phyloP scores from a whole-genome alignment of 2,797 vertebrate species.

The Neomorphus geoffroyi region DNA sequence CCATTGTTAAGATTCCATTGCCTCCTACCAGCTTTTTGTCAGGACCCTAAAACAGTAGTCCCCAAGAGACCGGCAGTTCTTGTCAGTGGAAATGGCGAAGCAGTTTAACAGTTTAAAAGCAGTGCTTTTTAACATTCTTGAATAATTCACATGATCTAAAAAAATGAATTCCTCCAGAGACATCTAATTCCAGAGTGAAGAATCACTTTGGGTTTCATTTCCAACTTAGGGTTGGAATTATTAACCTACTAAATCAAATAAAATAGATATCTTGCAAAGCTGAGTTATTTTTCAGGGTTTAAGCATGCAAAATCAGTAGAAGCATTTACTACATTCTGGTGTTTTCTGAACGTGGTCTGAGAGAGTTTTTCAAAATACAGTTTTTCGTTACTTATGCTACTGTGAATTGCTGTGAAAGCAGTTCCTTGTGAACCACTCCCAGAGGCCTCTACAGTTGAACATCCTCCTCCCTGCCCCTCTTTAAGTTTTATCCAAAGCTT shows the following conservation, averaged over 20 bases:
- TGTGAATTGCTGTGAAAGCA: not conserved
- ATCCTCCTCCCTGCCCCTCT: not conserved
- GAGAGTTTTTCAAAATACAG: not conserved
- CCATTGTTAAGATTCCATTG: not conserved
- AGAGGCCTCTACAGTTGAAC: not conserved
- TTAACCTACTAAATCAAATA: constrained; percentile 13
- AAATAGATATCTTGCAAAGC: constrained; percentile 4
- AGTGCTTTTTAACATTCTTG: not conserved
- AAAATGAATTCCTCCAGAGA: not conserved
- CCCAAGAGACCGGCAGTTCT: not conserved
- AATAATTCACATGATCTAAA: constrained; percentile 1
- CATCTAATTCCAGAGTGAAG: constrained; percentile 1
- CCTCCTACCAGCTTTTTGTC: not conserved
- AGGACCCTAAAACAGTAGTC: not conserved
- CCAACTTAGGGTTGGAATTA: not conserved
- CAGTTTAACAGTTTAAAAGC: not conserved
- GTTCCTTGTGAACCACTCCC: not conserved
- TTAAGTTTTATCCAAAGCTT: not conserved
- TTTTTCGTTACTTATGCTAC: not conserved
- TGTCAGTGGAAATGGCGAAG: not conserved
- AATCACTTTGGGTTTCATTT: not conserved
- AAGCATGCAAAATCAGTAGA: constrained; percentile 53
- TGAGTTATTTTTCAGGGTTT: constrained; percentile 35
- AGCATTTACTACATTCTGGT: not conserved
- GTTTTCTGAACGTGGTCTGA: not conserved